phyloP scores from a whole-genome alignment of 2,888 invertebrate genomes.

The Diploptera punctata region DNA sequence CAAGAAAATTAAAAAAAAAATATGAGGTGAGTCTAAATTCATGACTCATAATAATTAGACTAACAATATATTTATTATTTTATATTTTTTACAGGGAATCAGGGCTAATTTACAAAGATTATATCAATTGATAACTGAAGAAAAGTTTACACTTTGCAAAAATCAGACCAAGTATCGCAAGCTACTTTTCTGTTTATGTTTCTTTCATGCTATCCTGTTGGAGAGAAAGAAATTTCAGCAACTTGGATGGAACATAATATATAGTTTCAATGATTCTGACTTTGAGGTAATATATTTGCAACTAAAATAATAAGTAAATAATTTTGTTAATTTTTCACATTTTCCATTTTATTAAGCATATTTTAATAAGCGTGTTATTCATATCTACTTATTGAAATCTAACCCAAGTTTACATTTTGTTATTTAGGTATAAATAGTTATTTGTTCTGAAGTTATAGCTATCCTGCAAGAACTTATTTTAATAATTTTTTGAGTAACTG shows the following conservation, averaged over 20 bases:
- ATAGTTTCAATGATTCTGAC: conserved; percentile 91
- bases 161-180: conserved; percentile 76
- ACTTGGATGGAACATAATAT: conserved; percentile 88
- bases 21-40: no score
- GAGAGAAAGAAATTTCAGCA: conserved; percentile 88
- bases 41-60: no score
- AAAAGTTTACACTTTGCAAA: conserved; percentile 73
- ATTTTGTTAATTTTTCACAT: not conserved
- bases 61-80: conserved; percentile 14
- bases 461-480: no score
- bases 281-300: conserved; percentile 71
- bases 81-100: conserved; percentile 65
- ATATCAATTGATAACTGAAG: conserved; percentile 78
- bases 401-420: no score
- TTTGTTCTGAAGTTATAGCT: no score
- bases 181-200: conserved; percentile 80
- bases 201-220: conserved; percentile 84
- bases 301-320: not conserved
- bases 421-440: no score
- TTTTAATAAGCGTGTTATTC: no score
- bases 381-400: no score
- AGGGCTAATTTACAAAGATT: conserved; percentile 87
- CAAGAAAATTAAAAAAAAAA: no score
- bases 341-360: not conserved
- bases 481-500: no score